Evolutionary conservation across 2,888 invertebrate genomes (phyloP).

Genomic region (Lasioglossum pauxillum): DNA sequence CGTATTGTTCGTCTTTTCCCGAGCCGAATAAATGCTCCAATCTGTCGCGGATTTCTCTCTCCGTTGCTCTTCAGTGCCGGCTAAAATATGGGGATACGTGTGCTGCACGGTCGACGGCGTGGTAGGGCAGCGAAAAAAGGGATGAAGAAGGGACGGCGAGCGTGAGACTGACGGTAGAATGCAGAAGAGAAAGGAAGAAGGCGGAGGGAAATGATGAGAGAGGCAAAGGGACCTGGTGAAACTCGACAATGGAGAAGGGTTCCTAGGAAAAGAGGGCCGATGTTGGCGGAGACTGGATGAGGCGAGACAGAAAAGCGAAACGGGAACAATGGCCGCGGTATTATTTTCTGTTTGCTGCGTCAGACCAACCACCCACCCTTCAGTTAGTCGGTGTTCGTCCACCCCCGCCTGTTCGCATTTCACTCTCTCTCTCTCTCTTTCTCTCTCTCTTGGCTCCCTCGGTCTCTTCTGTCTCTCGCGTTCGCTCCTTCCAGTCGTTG

Average conservation of each 20-base stretch:
- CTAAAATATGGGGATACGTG: constrained; percentile 65
- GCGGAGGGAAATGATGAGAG: constrained; percentile 52
- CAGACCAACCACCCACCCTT: constrained; percentile 69
- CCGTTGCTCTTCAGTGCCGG: constrained; percentile 32
- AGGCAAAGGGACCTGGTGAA: constrained; percentile 65
- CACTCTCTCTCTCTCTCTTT: constrained; percentile 14
- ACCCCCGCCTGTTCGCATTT: constrained; percentile 26
- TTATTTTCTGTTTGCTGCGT: constrained; percentile 81
- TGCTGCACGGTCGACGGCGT: constrained; percentile 19
- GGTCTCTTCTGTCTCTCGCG: background rate
- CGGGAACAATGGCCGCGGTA: constrained; percentile 77
- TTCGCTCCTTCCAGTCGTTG: constrained; percentile 38
- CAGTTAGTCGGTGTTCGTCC: constrained; percentile 50
- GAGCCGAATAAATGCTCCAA: constrained; percentile 62
- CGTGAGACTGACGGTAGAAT: constrained; percentile 44
- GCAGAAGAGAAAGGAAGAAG: constrained; percentile 26
- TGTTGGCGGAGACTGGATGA: constrained; percentile 69
- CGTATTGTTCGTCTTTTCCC: constrained; percentile 31
- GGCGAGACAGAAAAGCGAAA: constrained; percentile 68
- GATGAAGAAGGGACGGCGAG: constrained; percentile 25
- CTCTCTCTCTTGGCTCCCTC: background rate
- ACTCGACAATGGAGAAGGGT: constrained; percentile 76
- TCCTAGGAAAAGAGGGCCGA: constrained; percentile 55
- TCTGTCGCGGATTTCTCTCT: constrained; percentile 53
- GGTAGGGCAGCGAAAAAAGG: constrained; percentile 12